A percentile compares a stretch with the other conserved stretches of the same genome.
phyloP scores from a whole-genome alignment of 1,140 invertebrate genomes.

The Eriocheir sinensis region DNA sequence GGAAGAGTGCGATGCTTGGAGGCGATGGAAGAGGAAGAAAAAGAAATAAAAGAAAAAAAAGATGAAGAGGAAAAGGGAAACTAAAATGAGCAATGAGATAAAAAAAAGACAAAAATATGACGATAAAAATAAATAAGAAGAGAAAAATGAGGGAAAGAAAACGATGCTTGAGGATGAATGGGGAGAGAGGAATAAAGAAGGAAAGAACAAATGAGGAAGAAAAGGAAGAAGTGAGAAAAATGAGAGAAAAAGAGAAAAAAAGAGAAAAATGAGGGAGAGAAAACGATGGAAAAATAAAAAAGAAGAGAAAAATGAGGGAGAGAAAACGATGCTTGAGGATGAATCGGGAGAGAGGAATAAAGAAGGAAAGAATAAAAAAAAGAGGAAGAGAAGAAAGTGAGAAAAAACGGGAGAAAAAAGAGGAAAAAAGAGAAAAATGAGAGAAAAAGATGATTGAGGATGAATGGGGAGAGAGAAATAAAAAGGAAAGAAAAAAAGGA shows the following conservation, averaged over 20 bases:
- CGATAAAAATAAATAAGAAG: not conserved
- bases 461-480: too few relatives aligned
- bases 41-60: not conserved
- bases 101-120: not conserved
- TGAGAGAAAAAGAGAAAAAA: not conserved
- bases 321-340: too few relatives aligned
- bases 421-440: too few relatives aligned
- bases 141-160: not conserved
- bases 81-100: not conserved
- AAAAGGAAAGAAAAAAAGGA: too few relatives aligned
- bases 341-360: too few relatives aligned
- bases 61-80: not conserved
- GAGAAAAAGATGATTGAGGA: too few relatives aligned
- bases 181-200: too few relatives aligned
- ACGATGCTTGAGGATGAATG: too few relatives aligned
- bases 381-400: not conserved
- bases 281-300: not conserved
- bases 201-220: too few relatives aligned
- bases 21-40: not conserved
- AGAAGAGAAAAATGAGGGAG: not conserved
- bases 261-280: not conserved
- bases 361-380: not conserved
- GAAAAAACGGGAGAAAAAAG: too few relatives aligned
- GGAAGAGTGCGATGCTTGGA: too few relatives aligned
- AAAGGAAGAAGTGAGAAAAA: too few relatives aligned